phyloP scores from a whole-genome alignment of 2,113 vertebrate genomes.

The Dromas ardeola region DNA sequence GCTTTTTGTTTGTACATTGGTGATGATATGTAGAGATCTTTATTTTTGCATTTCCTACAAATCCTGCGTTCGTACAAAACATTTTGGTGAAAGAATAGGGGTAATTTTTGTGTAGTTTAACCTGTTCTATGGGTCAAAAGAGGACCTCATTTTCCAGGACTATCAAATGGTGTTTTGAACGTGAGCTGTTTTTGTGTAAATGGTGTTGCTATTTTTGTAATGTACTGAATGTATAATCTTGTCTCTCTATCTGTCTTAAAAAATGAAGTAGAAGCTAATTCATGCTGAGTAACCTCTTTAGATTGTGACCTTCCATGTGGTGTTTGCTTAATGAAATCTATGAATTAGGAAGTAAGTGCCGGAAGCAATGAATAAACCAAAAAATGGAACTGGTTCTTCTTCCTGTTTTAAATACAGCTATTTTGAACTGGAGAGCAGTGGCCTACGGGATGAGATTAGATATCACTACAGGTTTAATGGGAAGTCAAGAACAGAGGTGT shows the following conservation, averaged over 20 bases:
- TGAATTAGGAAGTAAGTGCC: background rate
- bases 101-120: background rate
- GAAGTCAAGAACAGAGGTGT: conserved; percentile 87
- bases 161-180: background rate
- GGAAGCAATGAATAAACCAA: background rate
- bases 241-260: background rate
- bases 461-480: conserved; percentile 89
- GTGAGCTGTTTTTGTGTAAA: background rate
- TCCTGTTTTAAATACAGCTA: conserved; percentile 77
- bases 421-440: conserved; percentile 96
- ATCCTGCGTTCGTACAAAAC: background rate
- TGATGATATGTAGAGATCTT: background rate
- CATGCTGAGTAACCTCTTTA: background rate
- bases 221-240: background rate
- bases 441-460: conserved; percentile 89
- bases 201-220: background rate
- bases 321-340: background rate
- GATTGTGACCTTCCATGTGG: background rate
- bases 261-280: background rate
- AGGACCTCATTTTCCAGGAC: background rate
- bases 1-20: background rate
- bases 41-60: background rate
- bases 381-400: background rate
- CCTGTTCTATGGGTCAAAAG: background rate
- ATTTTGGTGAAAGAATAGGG: background rate